Percentiles rank a stretch among this genome's conserved stretches.
Evolutionary conservation across 1,140 invertebrate genomes (phyloP).

Genomic region (Micrasema longulum): DNA sequence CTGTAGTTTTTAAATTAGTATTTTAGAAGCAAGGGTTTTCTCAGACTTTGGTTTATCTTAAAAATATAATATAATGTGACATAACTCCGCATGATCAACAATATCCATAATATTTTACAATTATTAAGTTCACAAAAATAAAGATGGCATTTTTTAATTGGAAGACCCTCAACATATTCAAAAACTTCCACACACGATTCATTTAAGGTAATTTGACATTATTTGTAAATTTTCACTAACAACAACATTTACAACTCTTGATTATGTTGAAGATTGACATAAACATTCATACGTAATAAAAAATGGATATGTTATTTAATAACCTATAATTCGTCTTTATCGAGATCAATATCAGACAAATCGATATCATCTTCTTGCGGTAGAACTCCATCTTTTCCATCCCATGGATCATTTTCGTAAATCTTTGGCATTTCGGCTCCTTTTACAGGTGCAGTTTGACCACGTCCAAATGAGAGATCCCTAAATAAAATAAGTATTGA

Average conservation of each 20-base stretch:
- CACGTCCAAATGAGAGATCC: conserved; percentile 94
- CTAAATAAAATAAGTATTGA: conserved; percentile 68
- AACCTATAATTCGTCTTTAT: conserved; percentile 88
- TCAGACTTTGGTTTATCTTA: conserved; percentile 27
- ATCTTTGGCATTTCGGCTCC: conserved; percentile 88
- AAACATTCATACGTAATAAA: conserved; percentile 25
- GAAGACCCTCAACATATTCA: conserved; percentile 10
- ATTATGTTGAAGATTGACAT: conserved; percentile 8
- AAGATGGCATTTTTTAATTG: neutral
- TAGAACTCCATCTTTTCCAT: conserved; percentile 95
- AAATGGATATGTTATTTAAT: conserved; percentile 32
- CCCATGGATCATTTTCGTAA: conserved; percentile 84
- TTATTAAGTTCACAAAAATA: conserved; percentile 8
- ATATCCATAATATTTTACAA: no score
- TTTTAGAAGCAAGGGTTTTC: neutral
- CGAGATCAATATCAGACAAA: conserved; percentile 90
- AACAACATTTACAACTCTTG: neutral
- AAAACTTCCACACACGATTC: neutral
- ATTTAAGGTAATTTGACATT: conserved; percentile 3
- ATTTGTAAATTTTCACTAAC: conserved; percentile 13
- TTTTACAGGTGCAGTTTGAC: conserved; percentile 90
- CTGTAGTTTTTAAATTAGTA: no score
- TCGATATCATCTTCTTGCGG: conserved; percentile 93
- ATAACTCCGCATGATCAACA: neutral
- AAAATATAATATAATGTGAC: conserved; percentile 20